phyloP scores from a whole-genome alignment of 2,888 invertebrate genomes.

The Tanaodytes sp. region DNA sequence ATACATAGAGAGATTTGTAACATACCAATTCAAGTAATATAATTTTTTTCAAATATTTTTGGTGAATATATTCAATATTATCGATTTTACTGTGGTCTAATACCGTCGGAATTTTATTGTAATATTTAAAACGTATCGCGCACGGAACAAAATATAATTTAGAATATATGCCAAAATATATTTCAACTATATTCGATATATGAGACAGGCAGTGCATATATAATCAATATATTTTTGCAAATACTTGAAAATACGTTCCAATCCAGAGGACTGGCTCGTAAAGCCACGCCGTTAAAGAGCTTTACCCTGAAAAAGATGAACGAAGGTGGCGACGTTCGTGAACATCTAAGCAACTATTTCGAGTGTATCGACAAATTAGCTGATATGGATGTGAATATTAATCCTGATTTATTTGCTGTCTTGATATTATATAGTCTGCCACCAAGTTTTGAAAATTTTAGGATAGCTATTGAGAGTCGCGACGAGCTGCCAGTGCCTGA shows the following conservation, averaged over 20 bases:
- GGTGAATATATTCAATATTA: no score
- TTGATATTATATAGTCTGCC: constrained; percentile 5
- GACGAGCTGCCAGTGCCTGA: constrained; percentile 26
- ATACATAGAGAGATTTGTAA: no score
- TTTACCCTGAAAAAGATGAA: neutral
- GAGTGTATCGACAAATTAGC: neutral
- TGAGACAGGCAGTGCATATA: no score
- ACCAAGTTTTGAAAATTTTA: constrained; percentile 5
- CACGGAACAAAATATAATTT: no score
- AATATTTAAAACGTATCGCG: no score
- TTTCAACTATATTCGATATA: no score
- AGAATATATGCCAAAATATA: no score
- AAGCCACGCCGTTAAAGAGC: neutral
- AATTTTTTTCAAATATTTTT: no score
- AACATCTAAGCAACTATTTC: neutral
- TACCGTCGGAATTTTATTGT: no score
- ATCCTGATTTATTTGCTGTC: neutral
- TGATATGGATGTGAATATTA: constrained; percentile 2
- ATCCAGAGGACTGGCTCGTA: neutral
- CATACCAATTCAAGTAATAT: no score
- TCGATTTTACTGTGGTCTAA: no score
- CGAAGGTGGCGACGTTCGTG: neutral
- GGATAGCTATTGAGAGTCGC: constrained; percentile 10
- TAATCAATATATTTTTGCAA: no score
- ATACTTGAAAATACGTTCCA: neutral